Percentiles rank a stretch among this genome's conserved stretches.
These are phyloP conservation scores for Holothuria glaberrima DNA, from an alignment of 35 echinoderm and acorn worm species.

Conservation along the genomic window DNA sequence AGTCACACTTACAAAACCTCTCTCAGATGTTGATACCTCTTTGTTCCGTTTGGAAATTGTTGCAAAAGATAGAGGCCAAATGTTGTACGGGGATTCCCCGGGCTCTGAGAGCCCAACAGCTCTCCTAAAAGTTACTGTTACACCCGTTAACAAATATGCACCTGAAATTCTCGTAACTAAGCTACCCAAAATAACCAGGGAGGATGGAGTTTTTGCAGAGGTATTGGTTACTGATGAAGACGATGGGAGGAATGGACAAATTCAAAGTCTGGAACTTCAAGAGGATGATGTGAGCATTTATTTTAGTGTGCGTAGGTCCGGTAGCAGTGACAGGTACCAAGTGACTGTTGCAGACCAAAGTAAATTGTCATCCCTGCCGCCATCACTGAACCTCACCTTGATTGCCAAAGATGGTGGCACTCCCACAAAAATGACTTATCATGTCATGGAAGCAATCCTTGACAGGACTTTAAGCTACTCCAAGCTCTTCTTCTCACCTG, in stretches of 20 bases:
- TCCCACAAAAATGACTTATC: conserved; percentile 67
- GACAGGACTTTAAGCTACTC: conserved; percentile 63
- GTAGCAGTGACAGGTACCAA: conserved; percentile 50
- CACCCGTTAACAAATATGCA: conserved; percentile 82
- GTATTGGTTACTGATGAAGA: conserved; percentile 86
- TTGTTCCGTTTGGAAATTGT: conserved; percentile 68
- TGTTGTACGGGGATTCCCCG: conserved; percentile 70
- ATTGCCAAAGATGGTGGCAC: conserved; percentile 75
- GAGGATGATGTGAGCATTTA: conserved; percentile 71
- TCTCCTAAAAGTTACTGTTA: conserved; percentile 54
- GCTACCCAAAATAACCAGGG: conserved; percentile 66
- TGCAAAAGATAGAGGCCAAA: conserved; percentile 90
- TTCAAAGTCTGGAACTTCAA: conserved; percentile 67
- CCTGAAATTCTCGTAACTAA: conserved; percentile 73
- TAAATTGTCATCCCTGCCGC: conserved; percentile 26
- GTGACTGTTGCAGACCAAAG: conserved; percentile 34
- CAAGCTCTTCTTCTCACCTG: conserved; percentile 52
- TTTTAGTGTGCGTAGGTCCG: conserved; percentile 55
- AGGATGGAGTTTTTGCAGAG: conserved; percentile 80
- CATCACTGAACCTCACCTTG: conserved; percentile 76
- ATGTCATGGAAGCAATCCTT: conserved; percentile 63
- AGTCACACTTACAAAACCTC: conserved; percentile 83
- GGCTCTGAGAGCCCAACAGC: conserved; percentile 52
- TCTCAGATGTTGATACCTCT: conserved; percentile 51
- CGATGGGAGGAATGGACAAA: conserved; percentile 79